Conservation (phyloP, 2,113 vertebrate species). For the Pelodiscus sinensis region DNA sequence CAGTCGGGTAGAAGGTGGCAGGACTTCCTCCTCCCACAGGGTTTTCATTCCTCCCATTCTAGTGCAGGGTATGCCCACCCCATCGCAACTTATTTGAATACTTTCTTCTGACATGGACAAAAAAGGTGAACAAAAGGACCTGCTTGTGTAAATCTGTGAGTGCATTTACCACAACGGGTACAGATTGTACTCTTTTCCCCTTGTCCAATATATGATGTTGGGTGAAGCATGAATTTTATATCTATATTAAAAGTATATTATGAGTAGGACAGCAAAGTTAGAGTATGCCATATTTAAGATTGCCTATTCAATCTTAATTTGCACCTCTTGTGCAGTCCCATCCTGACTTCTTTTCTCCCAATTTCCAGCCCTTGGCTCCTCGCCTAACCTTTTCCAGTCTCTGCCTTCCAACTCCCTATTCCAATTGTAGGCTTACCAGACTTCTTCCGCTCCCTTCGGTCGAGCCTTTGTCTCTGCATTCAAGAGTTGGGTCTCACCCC, state of each 20-base stretch:
- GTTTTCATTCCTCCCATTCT: too few relatives aligned
- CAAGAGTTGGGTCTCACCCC: not conserved
- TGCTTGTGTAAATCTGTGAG: conserved; percentile 8
- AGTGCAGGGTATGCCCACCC: too few relatives aligned
- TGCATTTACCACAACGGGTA: not conserved
- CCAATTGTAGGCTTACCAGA: not conserved
- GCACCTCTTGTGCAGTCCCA: not conserved
- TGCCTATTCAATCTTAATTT: not conserved
- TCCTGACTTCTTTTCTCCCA: not conserved
- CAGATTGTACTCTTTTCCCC: not conserved
- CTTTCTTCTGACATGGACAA: not conserved
- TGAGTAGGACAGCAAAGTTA: not conserved
- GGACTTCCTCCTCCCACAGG: too few relatives aligned
- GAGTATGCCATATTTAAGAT: not conserved
- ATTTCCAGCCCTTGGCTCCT: not conserved
- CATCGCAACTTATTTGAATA: not conserved
- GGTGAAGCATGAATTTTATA: not conserved
- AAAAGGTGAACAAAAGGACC: too few relatives aligned
- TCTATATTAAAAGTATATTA: not conserved
- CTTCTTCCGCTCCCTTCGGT: not conserved
- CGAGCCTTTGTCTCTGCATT: not conserved
- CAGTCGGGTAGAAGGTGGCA: too few relatives aligned
- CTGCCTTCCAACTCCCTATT: not conserved
- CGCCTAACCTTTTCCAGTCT: not conserved
- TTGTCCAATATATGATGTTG: not conserved